Percentiles rank a stretch among this genome's conserved stretches.
Evolutionary conservation across 2,888 invertebrate species (phyloP).

Genomic region (Xiphydria camelus): DNA sequence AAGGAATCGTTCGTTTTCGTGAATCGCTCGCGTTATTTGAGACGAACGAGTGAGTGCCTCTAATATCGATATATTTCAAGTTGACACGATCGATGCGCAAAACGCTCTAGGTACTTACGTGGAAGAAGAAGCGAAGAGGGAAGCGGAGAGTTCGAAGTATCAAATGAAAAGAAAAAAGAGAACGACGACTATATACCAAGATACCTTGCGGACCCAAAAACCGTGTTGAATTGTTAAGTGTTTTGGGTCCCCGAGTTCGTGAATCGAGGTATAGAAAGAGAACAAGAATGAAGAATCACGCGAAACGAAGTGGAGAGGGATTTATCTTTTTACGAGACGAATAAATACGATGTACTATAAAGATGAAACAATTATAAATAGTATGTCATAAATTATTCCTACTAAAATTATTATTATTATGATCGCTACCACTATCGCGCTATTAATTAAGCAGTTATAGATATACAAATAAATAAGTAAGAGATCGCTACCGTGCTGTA

Average conservation of each 20-base stretch:
- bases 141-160: constrained; percentile 36
- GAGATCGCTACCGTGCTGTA: constrained; percentile 30
- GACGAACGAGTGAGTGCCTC: too few relatives aligned
- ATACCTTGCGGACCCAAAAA: constrained; percentile 36
- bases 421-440: constrained; percentile 40
- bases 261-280: background rate
- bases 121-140: background rate
- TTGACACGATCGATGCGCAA: too few relatives aligned
- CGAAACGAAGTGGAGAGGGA: constrained; percentile 11
- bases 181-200: constrained; percentile 15
- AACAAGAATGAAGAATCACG: constrained; percentile 9
- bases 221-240: constrained; percentile 56
- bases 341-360: constrained; percentile 51
- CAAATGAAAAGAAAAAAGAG: constrained; percentile 15
- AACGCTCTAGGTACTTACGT: too few relatives aligned
- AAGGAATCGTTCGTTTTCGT: too few relatives aligned
- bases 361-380: constrained; percentile 45
- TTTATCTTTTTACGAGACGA: constrained; percentile 46
- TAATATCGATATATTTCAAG: too few relatives aligned
- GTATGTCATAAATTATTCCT: constrained; percentile 46
- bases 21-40: too few relatives aligned
- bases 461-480: constrained; percentile 18
- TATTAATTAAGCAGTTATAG: constrained; percentile 29
- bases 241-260: too few relatives aligned
- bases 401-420: constrained; percentile 46